Percentiles rank a stretch among this genome's conserved stretches.
Conservation (phyloP, 2,888 invertebrate species). For the Yponomeuta evonymella region DNA sequence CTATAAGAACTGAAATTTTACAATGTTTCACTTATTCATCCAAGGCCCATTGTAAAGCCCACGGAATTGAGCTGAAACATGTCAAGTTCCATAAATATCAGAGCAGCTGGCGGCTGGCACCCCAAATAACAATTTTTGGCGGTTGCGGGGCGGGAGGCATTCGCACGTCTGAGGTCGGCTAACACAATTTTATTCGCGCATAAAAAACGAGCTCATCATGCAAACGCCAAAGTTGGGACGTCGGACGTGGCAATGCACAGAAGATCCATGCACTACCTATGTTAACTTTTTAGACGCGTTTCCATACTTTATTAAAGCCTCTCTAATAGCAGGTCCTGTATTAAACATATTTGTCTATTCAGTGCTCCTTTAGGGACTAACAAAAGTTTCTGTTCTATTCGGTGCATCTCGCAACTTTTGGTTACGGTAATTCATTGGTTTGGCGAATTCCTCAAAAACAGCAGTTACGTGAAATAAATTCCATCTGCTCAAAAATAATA, state of each 20-base stretch:
- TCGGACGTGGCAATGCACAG: constrained; percentile 33
- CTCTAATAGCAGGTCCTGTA: too few species aligned
- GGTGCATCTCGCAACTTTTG: too few species aligned
- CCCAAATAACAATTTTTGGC: constrained; percentile 65
- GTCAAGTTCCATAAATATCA: constrained; percentile 67
- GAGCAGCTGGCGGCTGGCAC: constrained; percentile 42
- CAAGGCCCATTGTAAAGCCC: background rate
- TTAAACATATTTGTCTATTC: too few species aligned
- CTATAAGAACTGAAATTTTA: background rate
- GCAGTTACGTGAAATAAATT: too few species aligned
- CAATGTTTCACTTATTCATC: background rate
- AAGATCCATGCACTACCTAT: background rate
- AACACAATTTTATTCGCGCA: constrained; percentile 75
- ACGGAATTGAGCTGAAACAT: constrained; percentile 1
- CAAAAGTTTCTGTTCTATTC: too few species aligned
- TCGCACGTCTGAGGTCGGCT: constrained; percentile 64
- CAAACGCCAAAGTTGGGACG: constrained; percentile 73
- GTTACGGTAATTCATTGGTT: too few species aligned
- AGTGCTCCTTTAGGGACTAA: too few species aligned
- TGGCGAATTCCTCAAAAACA: too few species aligned
- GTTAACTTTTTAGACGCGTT: too few species aligned
- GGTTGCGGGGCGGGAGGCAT: constrained; percentile 46
- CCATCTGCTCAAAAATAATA: too few species aligned
- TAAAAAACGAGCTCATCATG: constrained; percentile 76
- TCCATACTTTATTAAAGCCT: too few species aligned